phyloP scores from a whole-genome alignment of 2,888 invertebrate species.

The Andricus quercusramuli region DNA sequence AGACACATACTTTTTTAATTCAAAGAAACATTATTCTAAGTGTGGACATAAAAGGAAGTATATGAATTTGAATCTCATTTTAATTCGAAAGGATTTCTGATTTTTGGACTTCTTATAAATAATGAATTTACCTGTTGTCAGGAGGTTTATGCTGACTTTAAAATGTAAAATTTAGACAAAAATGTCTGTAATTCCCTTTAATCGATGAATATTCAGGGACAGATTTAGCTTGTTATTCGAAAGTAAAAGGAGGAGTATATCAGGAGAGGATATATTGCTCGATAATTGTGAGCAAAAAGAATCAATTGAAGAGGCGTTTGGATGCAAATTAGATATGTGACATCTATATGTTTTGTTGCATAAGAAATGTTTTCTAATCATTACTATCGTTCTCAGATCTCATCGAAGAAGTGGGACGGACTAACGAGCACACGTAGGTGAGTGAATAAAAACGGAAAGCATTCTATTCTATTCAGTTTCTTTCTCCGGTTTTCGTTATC shows the following conservation, averaged over 20 bases:
- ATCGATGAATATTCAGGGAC: not conserved
- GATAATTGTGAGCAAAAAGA: not conserved
- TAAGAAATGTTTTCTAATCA: conserved; percentile 32
- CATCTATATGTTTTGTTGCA: conserved; percentile 13
- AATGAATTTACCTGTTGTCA: too few relatives aligned
- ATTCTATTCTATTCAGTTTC: conserved; percentile 29
- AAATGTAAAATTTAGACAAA: not conserved
- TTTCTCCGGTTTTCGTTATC: conserved; percentile 37
- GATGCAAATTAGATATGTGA: conserved; percentile 30
- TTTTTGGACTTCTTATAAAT: too few relatives aligned
- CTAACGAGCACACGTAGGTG: conserved; percentile 38
- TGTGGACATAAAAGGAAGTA: too few relatives aligned
- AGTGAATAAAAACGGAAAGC: conserved; percentile 18
- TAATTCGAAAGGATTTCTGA: too few relatives aligned
- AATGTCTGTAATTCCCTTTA: not conserved
- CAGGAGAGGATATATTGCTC: not conserved
- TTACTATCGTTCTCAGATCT: conserved; percentile 23
- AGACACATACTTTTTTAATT: too few relatives aligned
- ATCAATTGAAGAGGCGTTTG: conserved; percentile 5
- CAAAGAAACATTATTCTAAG: too few relatives aligned
- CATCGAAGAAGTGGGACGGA: conserved; percentile 31
- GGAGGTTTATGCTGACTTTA: not conserved
- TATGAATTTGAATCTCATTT: too few relatives aligned
- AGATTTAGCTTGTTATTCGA: not conserved
- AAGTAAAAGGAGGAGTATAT: not conserved